phyloP scores from a whole-genome alignment of 92 coral and sea anemone genomes.

The Desmophyllum pertusum region DNA sequence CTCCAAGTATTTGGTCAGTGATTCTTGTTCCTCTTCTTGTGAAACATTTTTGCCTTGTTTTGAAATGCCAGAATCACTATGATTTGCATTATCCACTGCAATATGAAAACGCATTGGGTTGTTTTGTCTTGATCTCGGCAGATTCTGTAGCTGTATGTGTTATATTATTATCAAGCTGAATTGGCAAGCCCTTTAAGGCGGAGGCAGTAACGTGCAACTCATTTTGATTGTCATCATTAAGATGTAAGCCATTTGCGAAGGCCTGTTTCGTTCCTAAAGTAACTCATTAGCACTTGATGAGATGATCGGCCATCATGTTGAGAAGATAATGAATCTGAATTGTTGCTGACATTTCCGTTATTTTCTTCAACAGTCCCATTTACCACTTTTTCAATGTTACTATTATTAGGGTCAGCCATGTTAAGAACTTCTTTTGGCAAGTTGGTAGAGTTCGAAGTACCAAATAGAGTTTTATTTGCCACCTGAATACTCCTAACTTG shows the following conservation, averaged over 20 bases:
- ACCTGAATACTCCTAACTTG: conserved; percentile 4
- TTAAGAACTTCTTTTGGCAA: background rate
- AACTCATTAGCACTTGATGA: conserved; percentile 66
- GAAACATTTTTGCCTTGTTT: background rate
- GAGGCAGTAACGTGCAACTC: background rate
- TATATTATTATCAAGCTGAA: background rate
- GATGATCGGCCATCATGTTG: conserved; percentile 1
- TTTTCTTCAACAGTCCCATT: background rate
- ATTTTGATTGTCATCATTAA: conserved; percentile 8
- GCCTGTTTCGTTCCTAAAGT: conserved; percentile 71
- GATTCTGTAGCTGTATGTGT: background rate
- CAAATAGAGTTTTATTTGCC: background rate
- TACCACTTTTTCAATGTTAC: background rate
- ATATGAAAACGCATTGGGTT: too few species aligned
- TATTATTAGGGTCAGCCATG: background rate
- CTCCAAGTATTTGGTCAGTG: conserved; percentile 31
- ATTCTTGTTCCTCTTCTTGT: conserved; percentile 16
- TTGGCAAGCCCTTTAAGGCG: background rate
- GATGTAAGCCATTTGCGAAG: conserved; percentile 56
- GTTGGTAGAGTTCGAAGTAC: background rate
- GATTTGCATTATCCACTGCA: background rate
- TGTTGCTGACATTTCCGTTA: background rate
- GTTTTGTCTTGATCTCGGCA: background rate
- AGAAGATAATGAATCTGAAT: background rate
- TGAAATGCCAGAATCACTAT: background rate